Evolutionary conservation across 2,113 vertebrate genomes (phyloP), one percentile per base, ranked within the genome.

Genomic region (Spea multiplicata): DNA sequence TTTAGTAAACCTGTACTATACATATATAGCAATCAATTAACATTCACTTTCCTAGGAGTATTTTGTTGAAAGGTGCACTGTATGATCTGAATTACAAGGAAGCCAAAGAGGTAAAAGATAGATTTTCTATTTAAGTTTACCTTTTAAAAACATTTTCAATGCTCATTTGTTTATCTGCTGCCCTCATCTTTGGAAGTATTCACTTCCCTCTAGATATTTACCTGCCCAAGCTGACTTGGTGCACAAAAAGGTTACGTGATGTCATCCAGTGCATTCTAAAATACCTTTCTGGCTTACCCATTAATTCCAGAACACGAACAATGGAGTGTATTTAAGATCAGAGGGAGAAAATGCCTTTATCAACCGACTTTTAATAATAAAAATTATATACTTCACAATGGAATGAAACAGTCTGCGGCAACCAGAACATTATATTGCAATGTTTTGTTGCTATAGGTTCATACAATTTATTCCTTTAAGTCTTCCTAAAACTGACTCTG

Each of bases 161-260:
- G 16, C 61, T 64, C 17, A 17, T 17, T 16, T 16, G 61, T 17
- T 17, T 17, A 17, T 64, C n/a, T 5, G 61, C n/a, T 64, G 8
- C 61, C 6, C n/a, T 16, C 61, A 64, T 64, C 17, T 64, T 64
- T 64, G 8, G 5, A 64, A 64, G 17, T 2, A 59, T 12, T 59
- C 8, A 4, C 55, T 59, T 12, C 3, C 55, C 55, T 13, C 14
- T 13, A 6, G 17, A 17, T 8, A 64, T 14, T 64, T 16, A 30
- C 61, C 61, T 64, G 61, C 61, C 13, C 13, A 64, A 64, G 61
- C 61, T 6, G 8, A 16, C 61, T 64, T 64, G 61, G 61, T 16
- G 61, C n/a, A 64, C 55, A 59, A 6, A 64, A 64, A 64, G 61
- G 61, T 64, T 64, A 64, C 8, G 30, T 64, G 61, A 64, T 64